Evolutionary conservation across 2,797 vertebrate genomes (phyloP).

Genomic region (Tinamus major): DNA sequence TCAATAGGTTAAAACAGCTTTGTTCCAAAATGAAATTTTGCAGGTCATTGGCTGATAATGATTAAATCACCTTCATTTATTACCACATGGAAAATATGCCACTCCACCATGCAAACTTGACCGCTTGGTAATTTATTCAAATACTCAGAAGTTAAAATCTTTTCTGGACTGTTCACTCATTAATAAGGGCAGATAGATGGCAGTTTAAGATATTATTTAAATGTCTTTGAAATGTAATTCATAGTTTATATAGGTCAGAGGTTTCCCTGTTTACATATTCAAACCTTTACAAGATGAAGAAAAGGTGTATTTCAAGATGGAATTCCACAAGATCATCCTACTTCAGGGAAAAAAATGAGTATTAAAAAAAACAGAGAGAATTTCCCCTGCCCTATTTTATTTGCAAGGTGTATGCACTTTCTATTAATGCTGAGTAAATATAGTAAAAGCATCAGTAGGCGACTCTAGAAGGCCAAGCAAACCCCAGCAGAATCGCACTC

Average conservation of each 20-base stretch:
- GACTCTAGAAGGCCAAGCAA: neutral
- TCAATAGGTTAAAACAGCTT: constrained; percentile 61
- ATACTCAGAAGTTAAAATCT: constrained; percentile 43
- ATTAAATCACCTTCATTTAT: constrained; percentile 76
- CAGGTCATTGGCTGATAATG: constrained; percentile 77
- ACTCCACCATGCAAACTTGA: constrained; percentile 49
- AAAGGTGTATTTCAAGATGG: neutral
- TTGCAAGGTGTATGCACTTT: neutral
- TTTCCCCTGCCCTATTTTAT: neutral
- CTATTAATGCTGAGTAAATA: neutral
- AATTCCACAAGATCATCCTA: neutral
- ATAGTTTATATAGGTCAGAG: constrained; percentile 4
- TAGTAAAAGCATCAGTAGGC: neutral
- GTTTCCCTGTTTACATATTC: constrained; percentile 6
- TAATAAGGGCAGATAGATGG: constrained; percentile 59
- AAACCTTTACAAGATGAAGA: neutral
- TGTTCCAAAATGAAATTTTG: constrained; percentile 75
- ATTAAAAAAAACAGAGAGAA: neutral
- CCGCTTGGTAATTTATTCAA: constrained; percentile 68
- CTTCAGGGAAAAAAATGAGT: neutral
- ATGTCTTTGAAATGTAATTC: constrained; percentile 47
- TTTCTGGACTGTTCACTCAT: constrained; percentile 40
- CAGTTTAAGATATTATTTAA: constrained; percentile 36
- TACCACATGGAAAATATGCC: constrained; percentile 70
- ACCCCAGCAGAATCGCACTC: neutral